Percentiles rank a stretch among this genome's conserved stretches.
phyloP scores from a whole-genome alignment of 2,888 invertebrate species.

The Pteria penguin region DNA sequence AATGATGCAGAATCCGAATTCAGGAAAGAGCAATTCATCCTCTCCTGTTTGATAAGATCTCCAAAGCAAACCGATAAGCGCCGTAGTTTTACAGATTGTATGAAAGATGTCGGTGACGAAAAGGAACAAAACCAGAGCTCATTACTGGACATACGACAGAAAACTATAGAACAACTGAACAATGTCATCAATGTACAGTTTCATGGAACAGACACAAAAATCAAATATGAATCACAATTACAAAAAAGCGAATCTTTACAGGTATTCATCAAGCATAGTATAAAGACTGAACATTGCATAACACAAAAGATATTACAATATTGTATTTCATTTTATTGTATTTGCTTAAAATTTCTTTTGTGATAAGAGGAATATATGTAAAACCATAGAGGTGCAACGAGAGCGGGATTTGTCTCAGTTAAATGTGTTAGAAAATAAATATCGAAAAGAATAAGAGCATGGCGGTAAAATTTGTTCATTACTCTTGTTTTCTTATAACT shows the following conservation, averaged over 20 bases:
- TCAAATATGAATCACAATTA: constrained; percentile 1
- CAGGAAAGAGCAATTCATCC: constrained; percentile 54
- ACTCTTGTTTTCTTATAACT: too few relatives aligned
- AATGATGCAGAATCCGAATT: constrained; percentile 48
- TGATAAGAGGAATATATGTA: too few relatives aligned
- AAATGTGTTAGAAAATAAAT: too few relatives aligned
- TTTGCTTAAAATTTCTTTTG: too few relatives aligned
- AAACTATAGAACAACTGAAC: constrained; percentile 58
- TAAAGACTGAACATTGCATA: not conserved
- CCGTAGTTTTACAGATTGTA: constrained; percentile 30
- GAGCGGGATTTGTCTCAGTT: too few relatives aligned
- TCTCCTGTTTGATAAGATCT: constrained; percentile 55
- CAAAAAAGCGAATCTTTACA: too few relatives aligned
- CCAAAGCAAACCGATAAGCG: constrained; percentile 29
- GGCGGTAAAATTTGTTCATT: too few relatives aligned
- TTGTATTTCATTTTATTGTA: too few relatives aligned
- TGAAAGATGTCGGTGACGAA: constrained; percentile 20
- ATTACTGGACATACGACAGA: constrained; percentile 51
- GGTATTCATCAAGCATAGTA: too few relatives aligned
- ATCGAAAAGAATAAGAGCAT: too few relatives aligned
- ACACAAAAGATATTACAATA: not conserved
- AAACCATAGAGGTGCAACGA: too few relatives aligned
- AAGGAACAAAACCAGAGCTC: constrained; percentile 20
- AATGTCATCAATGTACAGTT: constrained; percentile 64
- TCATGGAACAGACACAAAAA: constrained; percentile 38